phyloP scores from a whole-genome alignment of 1,140 invertebrate genomes.

The Eriosoma lanigerum region DNA sequence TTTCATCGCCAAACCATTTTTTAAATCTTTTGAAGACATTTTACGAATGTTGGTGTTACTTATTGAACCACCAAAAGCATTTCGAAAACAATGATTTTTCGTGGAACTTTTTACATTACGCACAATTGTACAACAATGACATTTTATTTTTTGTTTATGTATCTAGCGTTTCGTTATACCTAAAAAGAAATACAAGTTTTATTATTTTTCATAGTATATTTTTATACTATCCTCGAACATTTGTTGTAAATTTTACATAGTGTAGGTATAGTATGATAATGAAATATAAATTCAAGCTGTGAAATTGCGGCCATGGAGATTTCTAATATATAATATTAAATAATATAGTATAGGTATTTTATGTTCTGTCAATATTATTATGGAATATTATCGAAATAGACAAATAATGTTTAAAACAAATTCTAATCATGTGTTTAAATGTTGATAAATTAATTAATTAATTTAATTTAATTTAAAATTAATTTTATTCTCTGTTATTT shows the following conservation, averaged over 20 bases:
- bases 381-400: too few relatives aligned
- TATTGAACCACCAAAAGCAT: background rate
- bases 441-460: too few relatives aligned
- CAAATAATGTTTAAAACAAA: too few relatives aligned
- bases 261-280: background rate
- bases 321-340: background rate
- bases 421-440: too few relatives aligned
- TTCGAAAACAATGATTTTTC: constrained; percentile 15
- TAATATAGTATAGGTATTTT: too few relatives aligned
- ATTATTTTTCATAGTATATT: background rate
- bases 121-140: background rate
- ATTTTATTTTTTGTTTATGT: constrained; percentile 15
- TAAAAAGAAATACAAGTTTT: background rate
- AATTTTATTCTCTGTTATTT: too few relatives aligned
- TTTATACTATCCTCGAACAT: background rate
- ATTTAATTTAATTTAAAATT: too few relatives aligned
- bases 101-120: constrained; percentile 14
- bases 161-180: background rate
- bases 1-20: background rate
- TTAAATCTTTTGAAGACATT: background rate
- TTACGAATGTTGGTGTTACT: background rate
- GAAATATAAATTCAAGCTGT: background rate
- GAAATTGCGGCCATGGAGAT: background rate
- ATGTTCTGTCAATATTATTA: too few relatives aligned
- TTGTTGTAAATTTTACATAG: background rate